These are phyloP conservation scores for Rhimphoctona megacephalus DNA, from an alignment of 2,888 invertebrate species.

Conservation along the genomic window DNA sequence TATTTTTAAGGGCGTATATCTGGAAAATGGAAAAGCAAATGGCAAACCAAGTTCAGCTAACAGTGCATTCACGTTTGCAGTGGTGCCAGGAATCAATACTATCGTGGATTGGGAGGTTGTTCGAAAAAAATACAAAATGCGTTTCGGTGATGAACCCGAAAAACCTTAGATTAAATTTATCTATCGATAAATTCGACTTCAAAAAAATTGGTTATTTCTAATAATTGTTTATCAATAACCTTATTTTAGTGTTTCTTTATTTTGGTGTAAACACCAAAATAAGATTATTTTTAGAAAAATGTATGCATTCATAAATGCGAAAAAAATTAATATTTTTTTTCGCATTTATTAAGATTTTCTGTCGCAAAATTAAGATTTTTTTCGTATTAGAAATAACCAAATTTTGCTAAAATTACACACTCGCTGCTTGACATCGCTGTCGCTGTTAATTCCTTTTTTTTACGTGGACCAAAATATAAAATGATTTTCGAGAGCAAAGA, in stretches of 20 bases:
- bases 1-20: slow-evolving; percentile 79
- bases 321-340: background rate
- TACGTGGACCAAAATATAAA: slow-evolving; percentile 1
- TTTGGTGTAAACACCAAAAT: background rate
- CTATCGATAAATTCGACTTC: background rate
- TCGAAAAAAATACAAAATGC: slow-evolving; percentile 84
- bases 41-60: slow-evolving; percentile 80
- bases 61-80: slow-evolving; percentile 81
- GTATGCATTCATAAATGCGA: background rate
- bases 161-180: slow-evolving; percentile 71
- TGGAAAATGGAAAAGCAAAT: slow-evolving; percentile 76
- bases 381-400: background rate
- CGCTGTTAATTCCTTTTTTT: background rate
- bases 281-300: background rate
- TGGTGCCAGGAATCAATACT: slow-evolving; percentile 82
- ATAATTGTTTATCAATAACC: no score
- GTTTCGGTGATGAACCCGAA: slow-evolving; percentile 82
- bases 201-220: background rate
- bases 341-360: no score
- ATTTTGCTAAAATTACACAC: background rate
- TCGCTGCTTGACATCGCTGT: background rate
- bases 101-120: slow-evolving; percentile 86
- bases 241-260: no score
- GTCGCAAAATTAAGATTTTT: no score
- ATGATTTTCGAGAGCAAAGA: background rate